Evolutionary conservation across 1,140 invertebrate genomes (phyloP), one percentile per base, ranked within the genome.

Genomic region (Anoplophora glabripennis): DNA sequence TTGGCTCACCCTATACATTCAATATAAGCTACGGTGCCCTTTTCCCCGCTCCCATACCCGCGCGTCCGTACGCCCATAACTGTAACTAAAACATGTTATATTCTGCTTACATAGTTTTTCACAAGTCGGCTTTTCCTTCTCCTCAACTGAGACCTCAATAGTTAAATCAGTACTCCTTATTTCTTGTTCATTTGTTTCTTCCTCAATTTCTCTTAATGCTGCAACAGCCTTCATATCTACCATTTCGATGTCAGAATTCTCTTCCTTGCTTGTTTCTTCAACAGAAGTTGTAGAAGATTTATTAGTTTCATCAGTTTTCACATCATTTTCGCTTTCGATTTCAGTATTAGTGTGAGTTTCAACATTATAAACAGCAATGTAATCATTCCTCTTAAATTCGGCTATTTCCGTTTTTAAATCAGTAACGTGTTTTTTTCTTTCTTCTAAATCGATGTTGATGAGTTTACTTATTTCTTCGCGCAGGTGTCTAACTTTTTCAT

Each of bases 391-490:
- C 10, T 28, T 21, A 14, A 12, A 49, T 49, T 49, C 34, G 10
- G 34, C 47, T 34, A 49, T 49, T 49, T 49, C 47, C 14, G 47
- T 36, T 15, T 15, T 37, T 3, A 49, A 12, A 7, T 49, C 47
- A 12, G 47, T 36, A 14, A 49, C 12, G 35, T 36, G 33, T 33
- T 49, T 49, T 3, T 34, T 15, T 49, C 35, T 49, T 14, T 49
- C 21, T 7, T 35, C 15, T 10, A 12, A 34, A 49, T 12, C 35
- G 35, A n/a, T 34, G 14, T 49, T 35, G 47, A 49, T 49, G 12
- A 49, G 47, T 10, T 49, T 49, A 12, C 35, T 49, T 49, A 49
- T 49, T 35, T 49, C 47, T 12, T 49, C 34, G 14, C 47, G 18
- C 11, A 49, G 18, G 11, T 34, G 17, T 11, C 15, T 34, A n/a